phyloP scores from a whole-genome alignment of 1,140 invertebrate genomes.

The Gerris buenoi region DNA sequence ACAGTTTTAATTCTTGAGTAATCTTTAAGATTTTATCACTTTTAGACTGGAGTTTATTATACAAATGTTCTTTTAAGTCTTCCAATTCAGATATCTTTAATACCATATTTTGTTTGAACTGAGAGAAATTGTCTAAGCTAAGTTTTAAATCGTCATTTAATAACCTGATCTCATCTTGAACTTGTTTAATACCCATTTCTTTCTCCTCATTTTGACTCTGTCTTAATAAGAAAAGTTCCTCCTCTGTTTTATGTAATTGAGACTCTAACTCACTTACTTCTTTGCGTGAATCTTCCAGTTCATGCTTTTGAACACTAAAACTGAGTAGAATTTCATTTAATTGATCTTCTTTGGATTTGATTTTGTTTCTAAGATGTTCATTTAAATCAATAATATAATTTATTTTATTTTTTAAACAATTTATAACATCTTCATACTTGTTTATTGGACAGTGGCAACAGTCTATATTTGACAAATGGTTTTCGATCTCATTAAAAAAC shows the following conservation, averaged over 20 bases:
- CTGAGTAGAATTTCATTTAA: no score
- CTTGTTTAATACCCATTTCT: no score
- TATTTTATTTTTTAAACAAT: neutral
- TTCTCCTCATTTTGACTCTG: no score
- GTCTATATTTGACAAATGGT: neutral
- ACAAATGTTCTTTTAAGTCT: neutral
- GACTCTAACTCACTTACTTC: no score
- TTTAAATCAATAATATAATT: neutral
- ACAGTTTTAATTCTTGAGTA: neutral
- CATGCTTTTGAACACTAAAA: no score
- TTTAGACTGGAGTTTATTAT: neutral
- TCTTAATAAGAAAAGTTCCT: no score
- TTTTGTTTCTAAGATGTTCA: neutral
- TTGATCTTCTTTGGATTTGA: neutral
- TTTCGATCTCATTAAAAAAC: neutral
- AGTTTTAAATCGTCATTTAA: no score
- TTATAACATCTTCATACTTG: neutral
- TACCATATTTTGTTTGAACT: no score
- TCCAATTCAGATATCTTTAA: neutral
- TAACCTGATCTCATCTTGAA: no score
- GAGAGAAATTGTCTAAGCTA: no score
- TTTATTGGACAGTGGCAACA: neutral
- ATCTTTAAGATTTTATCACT: neutral
- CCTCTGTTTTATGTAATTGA: no score
- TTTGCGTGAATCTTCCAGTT: no score